Evolutionary conservation across 1,140 invertebrate genomes (phyloP), one percentile per base, ranked within the genome.

Genomic region (Drosophila hydei): DNA sequence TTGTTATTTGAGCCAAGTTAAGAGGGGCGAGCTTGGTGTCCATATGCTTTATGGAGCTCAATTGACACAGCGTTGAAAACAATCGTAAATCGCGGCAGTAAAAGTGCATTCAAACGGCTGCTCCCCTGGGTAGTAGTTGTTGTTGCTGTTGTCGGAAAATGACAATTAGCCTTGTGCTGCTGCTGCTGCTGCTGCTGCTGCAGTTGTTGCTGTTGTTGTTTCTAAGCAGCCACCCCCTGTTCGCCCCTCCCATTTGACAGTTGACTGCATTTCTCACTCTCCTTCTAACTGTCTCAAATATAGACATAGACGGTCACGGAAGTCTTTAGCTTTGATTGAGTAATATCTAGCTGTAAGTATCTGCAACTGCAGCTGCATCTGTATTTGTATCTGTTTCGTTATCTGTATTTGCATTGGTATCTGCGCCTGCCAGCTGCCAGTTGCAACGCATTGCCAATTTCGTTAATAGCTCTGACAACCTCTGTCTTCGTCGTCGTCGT

Each of bases 111-210:
- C 52, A 62, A 38, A 19, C 33, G 18, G 30, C 48, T 54, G 54
- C 19, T 54, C 58, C 63, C 56, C 48, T 56, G 45, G 52, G 33
- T 36, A 19, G 19, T 47, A 62, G 59, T 62, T 71, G 69, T 65
- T 79, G 61, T 79, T 75, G 69, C 79, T 76, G 75, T 71, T 88
- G 83, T 88, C 83, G 83, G 83, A 88, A 88, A 88, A 88, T 88
- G 78, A 79, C 83, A 88, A 88, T 88, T 88, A 88, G 83, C 75
- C 62, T 75, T 78, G 67, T 65, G 61, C 62, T 52, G 69, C 59
- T 42, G 54, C 43, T 63, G 58, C 21, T 62, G 30, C 42, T 48
- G 8, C 16, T 33, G 30, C 38, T 33, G 9, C 12, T 33, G 30
- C 9, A 2, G 7, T 62, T 50, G 51, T 43, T 59, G 51, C 27